Percentiles rank a stretch among this genome's conserved stretches.
Conservation (phyloP, 2,797 vertebrate genomes). For the Clamator glandarius region DNA sequence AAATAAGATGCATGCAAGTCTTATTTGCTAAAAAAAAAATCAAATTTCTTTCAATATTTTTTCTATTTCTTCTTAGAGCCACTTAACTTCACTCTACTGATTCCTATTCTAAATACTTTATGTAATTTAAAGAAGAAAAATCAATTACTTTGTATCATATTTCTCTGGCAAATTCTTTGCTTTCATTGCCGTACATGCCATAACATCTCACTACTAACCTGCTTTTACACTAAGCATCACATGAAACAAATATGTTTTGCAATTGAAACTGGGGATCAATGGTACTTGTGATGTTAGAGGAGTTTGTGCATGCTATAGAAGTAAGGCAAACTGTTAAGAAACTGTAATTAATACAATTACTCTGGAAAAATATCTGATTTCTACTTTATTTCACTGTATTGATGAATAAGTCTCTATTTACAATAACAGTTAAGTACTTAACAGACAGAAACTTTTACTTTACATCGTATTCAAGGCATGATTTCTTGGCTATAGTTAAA, state of each 20-base stretch:
- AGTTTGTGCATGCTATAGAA: neutral
- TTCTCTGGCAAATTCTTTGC: slow-evolving; percentile 10
- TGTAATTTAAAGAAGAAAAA: slow-evolving; percentile 37
- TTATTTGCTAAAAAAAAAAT: neutral
- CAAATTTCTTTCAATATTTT: neutral
- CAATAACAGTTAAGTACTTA: slow-evolving; percentile 29
- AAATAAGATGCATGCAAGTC: neutral
- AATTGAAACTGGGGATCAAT: neutral
- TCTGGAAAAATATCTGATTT: slow-evolving; percentile 57
- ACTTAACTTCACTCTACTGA: neutral
- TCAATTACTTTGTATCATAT: neutral
- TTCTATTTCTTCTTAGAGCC: neutral
- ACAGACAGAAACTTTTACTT: slow-evolving; percentile 37
- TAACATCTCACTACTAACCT: neutral
- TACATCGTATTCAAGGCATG: slow-evolving; percentile 58
- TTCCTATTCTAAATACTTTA: slow-evolving; percentile 29
- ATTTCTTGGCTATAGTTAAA: slow-evolving; percentile 66
- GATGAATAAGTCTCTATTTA: slow-evolving; percentile 64
- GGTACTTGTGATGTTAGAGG: neutral
- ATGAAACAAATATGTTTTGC: neutral
- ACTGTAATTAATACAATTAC: slow-evolving; percentile 16
- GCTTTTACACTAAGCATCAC: slow-evolving; percentile 30
- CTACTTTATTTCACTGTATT: slow-evolving; percentile 57
- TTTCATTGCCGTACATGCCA: neutral
- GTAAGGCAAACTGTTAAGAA: neutral